These are phyloP conservation scores for Melanophora roralis DNA, from an alignment of 2,888 invertebrate species.

Conservation along the genomic window DNA sequence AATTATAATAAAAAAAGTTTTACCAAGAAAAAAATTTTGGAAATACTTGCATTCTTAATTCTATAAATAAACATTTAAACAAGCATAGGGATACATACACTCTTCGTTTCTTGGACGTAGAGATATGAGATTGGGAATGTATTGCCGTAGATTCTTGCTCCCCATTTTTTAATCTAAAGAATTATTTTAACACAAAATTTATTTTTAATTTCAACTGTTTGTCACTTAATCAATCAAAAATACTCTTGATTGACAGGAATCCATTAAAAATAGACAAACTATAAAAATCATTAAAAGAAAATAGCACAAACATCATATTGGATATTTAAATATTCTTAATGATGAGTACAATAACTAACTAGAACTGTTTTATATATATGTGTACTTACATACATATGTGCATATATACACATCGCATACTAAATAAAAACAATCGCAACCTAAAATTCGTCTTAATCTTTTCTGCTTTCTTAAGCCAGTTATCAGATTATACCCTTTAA, in stretches of 20 bases:
- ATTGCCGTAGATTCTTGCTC: neutral
- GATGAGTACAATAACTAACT: neutral
- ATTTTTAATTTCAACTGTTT: conserved; percentile 64
- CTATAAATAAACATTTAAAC: neutral
- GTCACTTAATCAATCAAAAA: conserved; percentile 67
- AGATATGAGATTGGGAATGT: neutral
- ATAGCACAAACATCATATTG: conserved; percentile 9
- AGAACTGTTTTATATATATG: no score
- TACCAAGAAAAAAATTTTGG: neutral
- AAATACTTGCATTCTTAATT: neutral
- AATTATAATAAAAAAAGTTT: neutral
- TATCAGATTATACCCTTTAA: no score
- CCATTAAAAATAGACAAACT: conserved; percentile 64
- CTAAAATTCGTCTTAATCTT: no score
- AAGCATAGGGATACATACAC: neutral
- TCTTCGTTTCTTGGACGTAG: neutral
- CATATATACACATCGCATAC: no score
- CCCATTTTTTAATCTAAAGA: conserved; percentile 23
- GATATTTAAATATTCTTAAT: conserved; percentile 28
- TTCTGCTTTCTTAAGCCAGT: no score
- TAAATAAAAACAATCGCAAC: no score
- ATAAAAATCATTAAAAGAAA: conserved; percentile 52
- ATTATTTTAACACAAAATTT: conserved; percentile 48
- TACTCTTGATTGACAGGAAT: conserved; percentile 65
- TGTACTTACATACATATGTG: no score